Evolutionary conservation across 2,888 invertebrate species (phyloP).

Genomic region (Epinotia bilunana): DNA sequence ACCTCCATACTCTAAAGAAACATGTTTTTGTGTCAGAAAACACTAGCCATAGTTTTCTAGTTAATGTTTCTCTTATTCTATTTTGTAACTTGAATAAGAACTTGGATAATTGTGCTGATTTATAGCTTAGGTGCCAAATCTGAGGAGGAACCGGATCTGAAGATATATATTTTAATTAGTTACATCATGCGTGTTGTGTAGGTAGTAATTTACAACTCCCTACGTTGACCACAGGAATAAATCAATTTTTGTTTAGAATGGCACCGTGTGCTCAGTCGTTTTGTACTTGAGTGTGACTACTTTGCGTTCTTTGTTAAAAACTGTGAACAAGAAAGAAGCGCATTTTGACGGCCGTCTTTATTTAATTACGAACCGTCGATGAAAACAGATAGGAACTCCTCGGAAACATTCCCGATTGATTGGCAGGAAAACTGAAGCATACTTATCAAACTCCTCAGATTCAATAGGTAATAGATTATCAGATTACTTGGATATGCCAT

Average conservation of each 20-base stretch:
- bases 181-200: no score
- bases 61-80: conserved; percentile 53
- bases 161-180: no score
- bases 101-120: not conserved
- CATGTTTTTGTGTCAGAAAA: conserved; percentile 70
- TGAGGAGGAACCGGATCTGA: no score
- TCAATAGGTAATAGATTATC: conserved; percentile 4
- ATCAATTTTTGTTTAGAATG: not conserved
- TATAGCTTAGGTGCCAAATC: not conserved
- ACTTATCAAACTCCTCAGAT: conserved; percentile 15
- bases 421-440: conserved; percentile 27
- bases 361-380: conserved; percentile 18
- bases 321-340: not conserved
- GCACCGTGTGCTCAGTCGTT: no score
- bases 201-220: not conserved
- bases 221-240: not conserved
- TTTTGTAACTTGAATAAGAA: conserved; percentile 46
- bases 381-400: conserved; percentile 29
- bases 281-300: no score
- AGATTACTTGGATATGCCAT: not conserved
- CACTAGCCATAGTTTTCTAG: conserved; percentile 50
- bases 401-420: conserved; percentile 18
- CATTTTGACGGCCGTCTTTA: conserved; percentile 14
- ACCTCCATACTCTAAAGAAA: conserved; percentile 72
- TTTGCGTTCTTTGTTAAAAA: not conserved